Conservation (phyloP, 2,797 vertebrate species). For the Huso huso region DNA sequence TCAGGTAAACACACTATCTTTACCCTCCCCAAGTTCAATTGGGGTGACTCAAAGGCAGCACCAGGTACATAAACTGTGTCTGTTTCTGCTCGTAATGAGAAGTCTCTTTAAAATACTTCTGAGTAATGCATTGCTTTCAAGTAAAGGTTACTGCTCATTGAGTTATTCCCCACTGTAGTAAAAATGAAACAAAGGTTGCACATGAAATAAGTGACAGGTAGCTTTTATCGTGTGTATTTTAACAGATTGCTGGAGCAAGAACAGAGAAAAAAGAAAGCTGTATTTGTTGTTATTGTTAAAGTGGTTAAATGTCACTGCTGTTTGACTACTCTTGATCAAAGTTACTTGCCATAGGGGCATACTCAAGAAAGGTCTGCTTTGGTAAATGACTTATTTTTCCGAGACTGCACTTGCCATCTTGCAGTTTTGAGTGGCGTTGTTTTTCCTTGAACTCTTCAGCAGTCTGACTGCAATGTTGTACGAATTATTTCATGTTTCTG, state of each 20-base stretch:
- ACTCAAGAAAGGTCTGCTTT: no score
- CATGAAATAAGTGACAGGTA: slow-evolving; percentile 35
- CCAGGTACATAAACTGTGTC: slow-evolving; percentile 32
- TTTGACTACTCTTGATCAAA: slow-evolving; percentile 21
- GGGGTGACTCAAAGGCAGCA: slow-evolving; percentile 45
- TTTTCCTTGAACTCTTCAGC: no score
- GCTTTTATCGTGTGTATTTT: slow-evolving; percentile 38
- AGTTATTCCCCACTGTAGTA: slow-evolving; percentile 26
- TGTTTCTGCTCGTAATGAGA: slow-evolving; percentile 19
- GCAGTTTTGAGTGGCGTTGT: no score
- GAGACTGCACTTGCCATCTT: no score
- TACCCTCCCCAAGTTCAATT: not conserved
- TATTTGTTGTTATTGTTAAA: slow-evolving; percentile 12
- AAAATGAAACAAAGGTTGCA: slow-evolving; percentile 50
- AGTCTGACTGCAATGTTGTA: no score
- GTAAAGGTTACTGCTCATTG: slow-evolving; percentile 53
- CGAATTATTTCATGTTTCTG: no score
- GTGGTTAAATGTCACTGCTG: slow-evolving; percentile 31
- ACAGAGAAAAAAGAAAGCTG: slow-evolving; percentile 24
- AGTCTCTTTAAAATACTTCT: slow-evolving; percentile 36
- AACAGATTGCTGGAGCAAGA: slow-evolving; percentile 31
- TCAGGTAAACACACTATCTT: slow-evolving; percentile 64
- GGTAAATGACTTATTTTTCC: no score
- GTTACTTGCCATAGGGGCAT: no score
- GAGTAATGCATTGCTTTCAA: slow-evolving; percentile 44